Percentiles rank a stretch among this genome's conserved stretches.
These are phyloP conservation scores for Rotaria sp. DNA, from an alignment of 2,888 invertebrate species.

Conservation along the genomic window DNA sequence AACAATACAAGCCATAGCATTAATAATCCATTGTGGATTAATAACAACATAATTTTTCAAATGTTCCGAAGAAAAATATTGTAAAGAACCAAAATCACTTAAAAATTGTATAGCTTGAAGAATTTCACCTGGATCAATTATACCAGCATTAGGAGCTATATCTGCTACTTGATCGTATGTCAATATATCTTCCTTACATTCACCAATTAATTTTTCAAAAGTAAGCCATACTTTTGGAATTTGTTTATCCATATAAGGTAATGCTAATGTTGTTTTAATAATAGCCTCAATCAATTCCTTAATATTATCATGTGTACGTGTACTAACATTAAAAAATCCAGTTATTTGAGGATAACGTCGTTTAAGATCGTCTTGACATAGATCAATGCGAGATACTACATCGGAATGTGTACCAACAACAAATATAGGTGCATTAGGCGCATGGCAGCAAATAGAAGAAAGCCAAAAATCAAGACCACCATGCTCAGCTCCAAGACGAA, in stretches of 20 bases:
- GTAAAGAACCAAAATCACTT: conserved; percentile 52
- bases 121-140: conserved; percentile 45
- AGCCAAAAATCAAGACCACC: conserved; percentile 55
- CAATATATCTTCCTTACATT: conserved; percentile 31
- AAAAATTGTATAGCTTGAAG: conserved; percentile 51
- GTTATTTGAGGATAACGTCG: conserved; percentile 51
- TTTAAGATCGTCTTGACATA: conserved; percentile 48
- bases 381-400: conserved; percentile 47
- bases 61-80: conserved; percentile 50
- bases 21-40: conserved; percentile 54
- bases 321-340: conserved; percentile 52
- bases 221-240: conserved; percentile 53
- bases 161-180: conserved; percentile 41
- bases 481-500: conserved; percentile 53
- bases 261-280: conserved; percentile 46
- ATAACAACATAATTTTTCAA: conserved; percentile 50
- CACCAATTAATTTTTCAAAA: conserved; percentile 47
- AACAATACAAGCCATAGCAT: conserved; percentile 53
- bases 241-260: conserved; percentile 54
- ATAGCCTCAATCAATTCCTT: conserved; percentile 45
- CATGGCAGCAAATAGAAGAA: conserved; percentile 53
- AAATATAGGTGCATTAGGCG: conserved; percentile 53
- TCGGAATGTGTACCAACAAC: conserved; percentile 54
- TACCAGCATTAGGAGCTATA: conserved; percentile 43
- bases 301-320: conserved; percentile 48